A percentile compares a stretch with the other conserved stretches of the same genome.
Evolutionary conservation across 2,888 invertebrate species (phyloP).

Genomic region (Osmoderma eremita): DNA sequence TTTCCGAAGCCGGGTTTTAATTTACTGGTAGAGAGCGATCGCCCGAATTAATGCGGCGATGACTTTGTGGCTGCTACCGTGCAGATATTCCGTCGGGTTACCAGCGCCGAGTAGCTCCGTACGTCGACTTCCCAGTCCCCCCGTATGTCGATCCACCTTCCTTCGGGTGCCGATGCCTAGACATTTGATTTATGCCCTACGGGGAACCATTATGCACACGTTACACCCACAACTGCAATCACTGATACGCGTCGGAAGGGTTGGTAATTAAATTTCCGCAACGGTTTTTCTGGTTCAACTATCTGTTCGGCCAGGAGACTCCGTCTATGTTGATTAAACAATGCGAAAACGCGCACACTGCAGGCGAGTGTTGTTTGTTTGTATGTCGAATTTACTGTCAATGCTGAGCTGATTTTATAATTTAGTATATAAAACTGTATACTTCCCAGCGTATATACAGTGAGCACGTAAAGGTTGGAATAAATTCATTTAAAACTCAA

Average conservation of each 20-base stretch:
- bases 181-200: constrained; percentile 53
- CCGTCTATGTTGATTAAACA: constrained; percentile 7
- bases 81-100: constrained; percentile 29
- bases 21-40: constrained; percentile 50
- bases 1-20: constrained; percentile 53
- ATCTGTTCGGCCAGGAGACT: constrained; percentile 31
- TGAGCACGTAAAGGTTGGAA: no score
- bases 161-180: constrained; percentile 42
- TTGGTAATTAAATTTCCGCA: constrained; percentile 50
- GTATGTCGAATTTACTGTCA: no score
- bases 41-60: constrained; percentile 52
- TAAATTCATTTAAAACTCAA: no score
- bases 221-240: constrained; percentile 51
- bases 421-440: no score
- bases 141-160: constrained; percentile 11
- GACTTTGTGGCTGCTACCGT: constrained; percentile 53
- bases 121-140: constrained; percentile 15
- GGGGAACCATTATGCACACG: constrained; percentile 52
- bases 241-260: constrained; percentile 48
- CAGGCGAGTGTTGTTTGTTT: no score
- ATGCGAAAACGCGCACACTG: background rate
- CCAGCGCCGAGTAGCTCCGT: background rate
- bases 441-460: no score
- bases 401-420: no score
- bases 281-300: constrained; percentile 26